phyloP scores from a whole-genome alignment of 2,888 invertebrate genomes.

The Drosophila greeni region DNA sequence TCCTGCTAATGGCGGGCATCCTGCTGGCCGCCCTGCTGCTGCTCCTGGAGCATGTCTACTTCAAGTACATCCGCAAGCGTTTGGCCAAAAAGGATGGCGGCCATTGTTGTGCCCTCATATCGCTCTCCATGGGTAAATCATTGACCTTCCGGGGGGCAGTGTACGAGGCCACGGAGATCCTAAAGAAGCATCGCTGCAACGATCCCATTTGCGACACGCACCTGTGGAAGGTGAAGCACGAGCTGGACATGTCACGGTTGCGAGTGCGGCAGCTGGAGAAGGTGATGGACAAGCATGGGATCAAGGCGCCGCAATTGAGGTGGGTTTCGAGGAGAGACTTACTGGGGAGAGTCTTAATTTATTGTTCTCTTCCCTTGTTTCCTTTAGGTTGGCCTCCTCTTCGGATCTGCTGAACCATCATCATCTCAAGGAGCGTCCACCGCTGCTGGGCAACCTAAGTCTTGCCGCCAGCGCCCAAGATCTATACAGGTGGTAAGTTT shows the following conservation, averaged over 20 bases:
- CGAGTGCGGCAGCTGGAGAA: constrained; percentile 92
- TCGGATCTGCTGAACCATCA: constrained; percentile 81
- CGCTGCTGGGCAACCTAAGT: constrained; percentile 79
- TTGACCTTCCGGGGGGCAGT: constrained; percentile 90
- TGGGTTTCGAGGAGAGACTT: too few species aligned
- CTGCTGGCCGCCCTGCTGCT: constrained; percentile 92
- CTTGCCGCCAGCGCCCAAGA: constrained; percentile 80
- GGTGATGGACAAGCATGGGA: constrained; percentile 89
- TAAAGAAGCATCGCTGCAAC: constrained; percentile 86
- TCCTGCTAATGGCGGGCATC: constrained; percentile 96
- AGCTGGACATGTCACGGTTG: constrained; percentile 91
- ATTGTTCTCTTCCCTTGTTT: background rate
- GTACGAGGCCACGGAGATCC: constrained; percentile 87
- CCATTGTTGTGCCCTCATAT: constrained; percentile 95
- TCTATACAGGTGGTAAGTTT: constrained; percentile 80
- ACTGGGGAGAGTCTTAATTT: background rate
- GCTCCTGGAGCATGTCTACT: constrained; percentile 95
- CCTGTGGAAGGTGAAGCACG: constrained; percentile 94
- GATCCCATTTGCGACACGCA: constrained; percentile 90
- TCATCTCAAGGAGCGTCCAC: constrained; percentile 81
- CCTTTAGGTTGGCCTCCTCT: constrained; percentile 82
- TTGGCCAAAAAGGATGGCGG: constrained; percentile 92
- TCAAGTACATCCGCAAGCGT: constrained; percentile 93
- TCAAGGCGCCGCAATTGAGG: constrained; percentile 87
- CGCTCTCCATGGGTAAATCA: constrained; percentile 91